phyloP scores from a whole-genome alignment of 2,888 invertebrate genomes.

The Cheiracanthium punctorium region DNA sequence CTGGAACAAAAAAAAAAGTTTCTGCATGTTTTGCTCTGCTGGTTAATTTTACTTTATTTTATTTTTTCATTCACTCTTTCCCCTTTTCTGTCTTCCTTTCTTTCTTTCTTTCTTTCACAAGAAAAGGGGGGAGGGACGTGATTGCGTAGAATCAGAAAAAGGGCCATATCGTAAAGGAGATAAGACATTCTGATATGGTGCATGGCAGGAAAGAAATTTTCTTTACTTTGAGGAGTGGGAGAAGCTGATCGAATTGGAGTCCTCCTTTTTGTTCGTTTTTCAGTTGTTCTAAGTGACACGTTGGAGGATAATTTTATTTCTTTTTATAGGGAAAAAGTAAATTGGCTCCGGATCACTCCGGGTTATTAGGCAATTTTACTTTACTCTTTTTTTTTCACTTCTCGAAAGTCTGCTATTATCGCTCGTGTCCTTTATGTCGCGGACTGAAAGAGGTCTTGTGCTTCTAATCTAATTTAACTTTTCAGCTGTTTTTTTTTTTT shows the following conservation, averaged over 20 bases:
- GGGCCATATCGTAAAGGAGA: slow-evolving; percentile 13
- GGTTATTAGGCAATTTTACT: slow-evolving; percentile 9
- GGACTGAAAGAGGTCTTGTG: no score
- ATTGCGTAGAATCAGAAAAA: slow-evolving; percentile 9
- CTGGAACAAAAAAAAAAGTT: neutral
- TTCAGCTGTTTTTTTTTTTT: neutral
- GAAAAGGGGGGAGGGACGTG: neutral
- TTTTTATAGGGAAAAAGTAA: slow-evolving; percentile 6
- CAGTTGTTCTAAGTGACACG: slow-evolving; percentile 17
- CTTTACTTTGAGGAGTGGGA: neutral
- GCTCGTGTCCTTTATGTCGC: neutral
- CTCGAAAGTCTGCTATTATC: neutral
- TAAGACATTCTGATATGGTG: slow-evolving; percentile 13
- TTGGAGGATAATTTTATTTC: slow-evolving; percentile 13
- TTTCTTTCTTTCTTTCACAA: neutral
- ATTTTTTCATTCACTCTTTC: no score
- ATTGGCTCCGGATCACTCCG: slow-evolving; percentile 9
- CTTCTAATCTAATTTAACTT: neutral
- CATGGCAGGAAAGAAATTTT: slow-evolving; percentile 1
- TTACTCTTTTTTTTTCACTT: no score
- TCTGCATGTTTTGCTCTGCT: slow-evolving; percentile 13
- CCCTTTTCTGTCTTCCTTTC: no score
- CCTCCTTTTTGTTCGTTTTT: slow-evolving; percentile 14
- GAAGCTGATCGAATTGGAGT: neutral
- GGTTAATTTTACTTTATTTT: no score